phyloP scores from a whole-genome alignment of 2,797 vertebrate genomes.

The Syngnathus acus region DNA sequence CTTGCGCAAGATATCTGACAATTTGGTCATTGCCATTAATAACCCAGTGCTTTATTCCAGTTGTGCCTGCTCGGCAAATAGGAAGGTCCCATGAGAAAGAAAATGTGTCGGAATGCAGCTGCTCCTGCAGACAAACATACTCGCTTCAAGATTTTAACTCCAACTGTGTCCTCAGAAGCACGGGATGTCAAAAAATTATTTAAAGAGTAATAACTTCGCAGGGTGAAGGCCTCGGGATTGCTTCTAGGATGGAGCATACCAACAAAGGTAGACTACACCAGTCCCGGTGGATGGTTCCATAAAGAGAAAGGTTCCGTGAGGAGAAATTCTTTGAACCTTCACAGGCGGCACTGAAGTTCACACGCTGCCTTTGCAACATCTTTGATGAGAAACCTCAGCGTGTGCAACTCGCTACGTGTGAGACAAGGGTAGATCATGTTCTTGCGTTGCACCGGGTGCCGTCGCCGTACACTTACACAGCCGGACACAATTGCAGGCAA shows the following conservation, averaged over 20 bases:
- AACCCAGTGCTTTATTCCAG: not conserved
- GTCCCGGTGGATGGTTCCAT: conserved; percentile 26
- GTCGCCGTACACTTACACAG: conserved; percentile 25
- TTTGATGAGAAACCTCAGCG: conserved; percentile 45
- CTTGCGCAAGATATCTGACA: not conserved
- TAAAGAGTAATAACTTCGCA: conserved; percentile 21
- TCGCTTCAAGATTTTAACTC: not conserved
- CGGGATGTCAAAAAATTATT: conserved; percentile 14
- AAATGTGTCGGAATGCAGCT: not conserved
- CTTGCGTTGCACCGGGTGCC: conserved; percentile 27
- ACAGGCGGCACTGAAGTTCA: conserved; percentile 40
- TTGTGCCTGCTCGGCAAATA: not conserved
- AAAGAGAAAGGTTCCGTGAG: conserved; percentile 28
- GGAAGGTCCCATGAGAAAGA: not conserved
- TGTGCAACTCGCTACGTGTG: conserved; percentile 14
- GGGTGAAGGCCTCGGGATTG: conserved; percentile 30
- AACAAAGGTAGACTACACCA: conserved; percentile 26
- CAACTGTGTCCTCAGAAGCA: conserved; percentile 9
- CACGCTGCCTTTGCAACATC: conserved; percentile 39
- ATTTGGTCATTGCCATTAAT: not conserved
- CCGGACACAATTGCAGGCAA: conserved; percentile 39
- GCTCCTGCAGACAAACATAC: not conserved
- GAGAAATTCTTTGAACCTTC: conserved; percentile 47
- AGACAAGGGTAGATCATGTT: conserved; percentile 16
- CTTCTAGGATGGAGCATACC: conserved; percentile 33